Conservation (phyloP, 2,113 vertebrate species). For the Cochlearius cochlearius region DNA sequence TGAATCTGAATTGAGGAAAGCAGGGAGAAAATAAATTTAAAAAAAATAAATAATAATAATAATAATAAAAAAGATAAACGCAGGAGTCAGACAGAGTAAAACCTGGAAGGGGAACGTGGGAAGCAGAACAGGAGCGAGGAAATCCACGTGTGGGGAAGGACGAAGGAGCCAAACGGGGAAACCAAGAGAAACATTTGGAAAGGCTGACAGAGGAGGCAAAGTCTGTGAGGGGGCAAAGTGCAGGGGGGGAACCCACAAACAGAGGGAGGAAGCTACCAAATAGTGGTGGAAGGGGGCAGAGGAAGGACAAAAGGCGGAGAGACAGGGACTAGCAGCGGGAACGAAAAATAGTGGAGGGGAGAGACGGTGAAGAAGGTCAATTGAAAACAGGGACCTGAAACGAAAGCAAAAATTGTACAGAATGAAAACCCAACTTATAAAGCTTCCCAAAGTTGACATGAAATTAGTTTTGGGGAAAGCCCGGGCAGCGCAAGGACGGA, state of each 20-base stretch:
- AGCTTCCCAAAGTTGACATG: background rate
- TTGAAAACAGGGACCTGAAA: background rate
- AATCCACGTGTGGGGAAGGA: constrained; percentile 1
- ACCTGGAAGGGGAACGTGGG: background rate
- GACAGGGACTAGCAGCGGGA: background rate
- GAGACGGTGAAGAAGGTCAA: background rate
- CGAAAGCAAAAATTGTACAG: background rate
- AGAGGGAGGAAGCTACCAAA: background rate
- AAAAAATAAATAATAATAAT: background rate
- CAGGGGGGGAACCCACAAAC: background rate
- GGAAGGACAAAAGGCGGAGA: background rate
- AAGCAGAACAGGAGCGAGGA: background rate
- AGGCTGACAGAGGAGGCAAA: constrained; percentile 34
- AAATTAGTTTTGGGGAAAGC: background rate
- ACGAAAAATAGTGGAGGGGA: background rate
- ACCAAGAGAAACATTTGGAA: constrained; percentile 37
- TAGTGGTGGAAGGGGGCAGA: background rate
- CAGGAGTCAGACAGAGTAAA: background rate
- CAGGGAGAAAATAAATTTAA: background rate
- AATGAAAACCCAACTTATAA: background rate
- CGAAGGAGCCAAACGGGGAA: constrained; percentile 14
- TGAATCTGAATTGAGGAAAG: background rate
- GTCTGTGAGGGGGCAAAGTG: background rate
- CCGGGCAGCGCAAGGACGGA: background rate
- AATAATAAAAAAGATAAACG: background rate